Base-by-base conservation (phyloP, 1,140 invertebrate species). In the Bombus difficillimus region DNA sequence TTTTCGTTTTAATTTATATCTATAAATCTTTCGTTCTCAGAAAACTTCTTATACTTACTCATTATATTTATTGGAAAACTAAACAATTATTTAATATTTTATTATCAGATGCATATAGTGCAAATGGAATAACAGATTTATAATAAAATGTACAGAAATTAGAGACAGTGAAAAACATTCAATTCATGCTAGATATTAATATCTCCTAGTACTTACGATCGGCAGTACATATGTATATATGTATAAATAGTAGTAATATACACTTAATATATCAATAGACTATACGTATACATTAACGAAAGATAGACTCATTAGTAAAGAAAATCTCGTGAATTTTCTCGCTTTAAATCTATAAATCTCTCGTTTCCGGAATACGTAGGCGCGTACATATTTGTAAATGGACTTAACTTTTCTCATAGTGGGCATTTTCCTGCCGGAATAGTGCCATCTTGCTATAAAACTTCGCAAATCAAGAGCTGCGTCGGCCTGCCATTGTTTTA, bases 401-500 rank as follows among this genome's bases (percentile, higher is more conserved):
- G 43, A 47, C 78, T 81, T 57, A 74, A 85, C 69, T 74, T 73
- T 71, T 59, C 71, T 39, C 57, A 47, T 74, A 74, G 18, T 10
- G 41, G 13, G n/a, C 34, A 62, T 85, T 85, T 66, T 68, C 71
- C 9, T 71, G 25, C 15, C 68, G 53, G 69, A 66, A 71, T 68
- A 62, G 12, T 43, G 59, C 43, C 78, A 81, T 85, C 78, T 81
- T 81, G 34, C 71, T 66, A 74, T 81, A 81, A 81, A 85, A 85
- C 78, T 85, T 81, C 8, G 71, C 83, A 73, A 81, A 85, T 81
- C 69, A 85, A 73, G 78, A 85, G 32, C 57, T 64, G 75, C 53
- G 53, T 39, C 34, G 6, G 22, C 32, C 57, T 53, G 59, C 22
- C 34, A 43, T 57, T 85, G 83, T 81, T 81, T 85, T 85, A 84